Evolutionary conservation across 2,113 vertebrate species (phyloP).

Genomic region (Daubentonia madagascariensis): DNA sequence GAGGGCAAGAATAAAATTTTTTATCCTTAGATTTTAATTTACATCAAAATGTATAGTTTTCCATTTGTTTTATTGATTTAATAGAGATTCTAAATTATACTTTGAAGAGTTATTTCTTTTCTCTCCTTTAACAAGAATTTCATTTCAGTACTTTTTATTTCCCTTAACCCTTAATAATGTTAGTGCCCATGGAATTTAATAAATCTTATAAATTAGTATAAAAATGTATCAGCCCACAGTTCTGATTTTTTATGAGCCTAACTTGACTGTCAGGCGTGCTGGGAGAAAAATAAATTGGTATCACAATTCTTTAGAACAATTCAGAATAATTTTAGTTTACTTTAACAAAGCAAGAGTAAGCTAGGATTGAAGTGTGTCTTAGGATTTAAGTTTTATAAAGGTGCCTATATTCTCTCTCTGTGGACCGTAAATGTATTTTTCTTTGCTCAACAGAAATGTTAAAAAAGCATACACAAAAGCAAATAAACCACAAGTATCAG

Average conservation of each 20-base stretch:
- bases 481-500: not conserved
- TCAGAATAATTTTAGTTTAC: constrained; percentile 8
- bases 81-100: constrained; percentile 7
- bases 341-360: not conserved
- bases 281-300: not conserved
- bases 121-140: constrained; percentile 24
- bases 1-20: not conserved
- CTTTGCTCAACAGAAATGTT: not conserved
- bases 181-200: constrained; percentile 19
- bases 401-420: not conserved
- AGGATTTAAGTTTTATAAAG: not conserved
- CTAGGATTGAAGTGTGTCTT: not conserved
- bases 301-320: not conserved
- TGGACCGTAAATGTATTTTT: not conserved
- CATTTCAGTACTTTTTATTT: constrained; percentile 35
- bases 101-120: constrained; percentile 47
- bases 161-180: constrained; percentile 17
- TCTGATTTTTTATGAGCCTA: not conserved
- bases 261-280: not conserved
- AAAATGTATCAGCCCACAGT: not conserved
- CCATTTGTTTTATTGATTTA: constrained; percentile 43
- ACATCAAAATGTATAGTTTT: constrained; percentile 22
- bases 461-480: not conserved
- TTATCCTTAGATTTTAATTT: constrained; percentile 41
- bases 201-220: constrained; percentile 49